Evolutionary conservation across 2,797 vertebrate species (phyloP), one percentile per base, ranked within the genome.

Genomic region (Pteropus rufus): DNA sequence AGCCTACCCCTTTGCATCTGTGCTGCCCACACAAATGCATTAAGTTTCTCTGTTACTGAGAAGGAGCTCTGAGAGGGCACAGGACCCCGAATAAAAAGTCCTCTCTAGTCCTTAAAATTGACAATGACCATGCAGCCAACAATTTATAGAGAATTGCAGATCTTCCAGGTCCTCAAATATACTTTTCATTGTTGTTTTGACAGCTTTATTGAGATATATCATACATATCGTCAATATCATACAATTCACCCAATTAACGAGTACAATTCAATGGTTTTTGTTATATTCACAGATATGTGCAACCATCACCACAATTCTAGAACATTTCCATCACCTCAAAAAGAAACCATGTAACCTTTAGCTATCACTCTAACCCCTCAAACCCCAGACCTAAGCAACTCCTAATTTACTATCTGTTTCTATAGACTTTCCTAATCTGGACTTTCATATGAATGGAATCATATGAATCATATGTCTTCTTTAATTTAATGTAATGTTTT

Each of bases 401-500:
- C 41, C 24, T 31, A 26, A 67, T 54, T 21, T 80, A 60, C 34
- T 91, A 89, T 75, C 46, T 93, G 34, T 85, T 14, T 87, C 56
- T 83, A 72, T 36, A 73, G 34, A 88, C 77, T 84, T 83, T 77
- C 64, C 16, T 67, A 60, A 79, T 75, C 39, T 93, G 54, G 34
- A 83, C 46, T 72, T 95, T 79, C 18, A 36, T 91, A 70, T 76
- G 41, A 75, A 89, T 41, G 23, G n/a, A 80, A 76, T 56, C 46
- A 36, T 36, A 36, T 36, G 36, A 36, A 36, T 36, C 36, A 36
- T 36, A 36, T 36, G 26, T 39, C 26, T 92, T 82, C 36, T 90
- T 88, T 85, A 75, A 94, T 29, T 89, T 81, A 82, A 82, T 56
- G 39, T 84, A 64, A 84, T 56, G 12, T 75, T 96, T 93, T 86